Conservation (phyloP, 1,140 invertebrate species). For the Phortica variegata region DNA sequence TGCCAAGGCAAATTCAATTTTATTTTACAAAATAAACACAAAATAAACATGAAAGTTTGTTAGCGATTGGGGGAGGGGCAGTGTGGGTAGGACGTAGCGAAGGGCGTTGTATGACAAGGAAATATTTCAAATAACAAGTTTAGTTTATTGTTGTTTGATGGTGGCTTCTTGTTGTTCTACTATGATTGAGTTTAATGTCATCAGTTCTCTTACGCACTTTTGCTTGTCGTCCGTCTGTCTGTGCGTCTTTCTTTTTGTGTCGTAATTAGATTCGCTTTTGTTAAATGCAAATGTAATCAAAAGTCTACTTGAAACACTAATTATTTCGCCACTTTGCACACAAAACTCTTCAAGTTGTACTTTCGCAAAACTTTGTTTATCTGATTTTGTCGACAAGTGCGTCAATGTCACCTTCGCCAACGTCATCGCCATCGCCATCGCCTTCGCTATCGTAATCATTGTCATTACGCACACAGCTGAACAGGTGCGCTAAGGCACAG, state of each 20-base stretch:
- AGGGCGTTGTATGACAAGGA: too few relatives aligned
- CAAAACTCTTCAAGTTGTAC: too few relatives aligned
- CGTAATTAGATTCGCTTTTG: constrained; percentile 53
- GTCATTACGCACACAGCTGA: constrained; percentile 10
- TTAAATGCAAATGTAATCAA: constrained; percentile 55
- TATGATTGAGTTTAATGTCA: too few relatives aligned
- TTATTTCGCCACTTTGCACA: constrained; percentile 40
- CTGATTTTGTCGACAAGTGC: constrained; percentile 13
- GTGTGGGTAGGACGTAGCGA: too few relatives aligned
- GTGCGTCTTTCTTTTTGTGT: too few relatives aligned
- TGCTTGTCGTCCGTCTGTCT: constrained; percentile 16
- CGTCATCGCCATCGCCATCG: constrained; percentile 1
- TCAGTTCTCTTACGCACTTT: constrained; percentile 39
- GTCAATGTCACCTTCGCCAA: constrained; percentile 17
- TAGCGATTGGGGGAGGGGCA: neutral
- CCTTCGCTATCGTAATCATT: constrained; percentile 12
- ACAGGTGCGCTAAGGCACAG: constrained; percentile 27
- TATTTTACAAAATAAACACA: neutral
- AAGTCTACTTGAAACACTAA: constrained; percentile 53
- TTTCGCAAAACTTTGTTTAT: too few relatives aligned
- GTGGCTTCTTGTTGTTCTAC: too few relatives aligned
- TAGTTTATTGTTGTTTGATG: constrained; percentile 21
- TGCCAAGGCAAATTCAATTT: constrained; percentile 10
- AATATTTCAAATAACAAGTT: constrained; percentile 31
- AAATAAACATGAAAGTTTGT: neutral